Conservation (phyloP, 2,797 vertebrate genomes). For the Fringilla coelebs region DNA sequence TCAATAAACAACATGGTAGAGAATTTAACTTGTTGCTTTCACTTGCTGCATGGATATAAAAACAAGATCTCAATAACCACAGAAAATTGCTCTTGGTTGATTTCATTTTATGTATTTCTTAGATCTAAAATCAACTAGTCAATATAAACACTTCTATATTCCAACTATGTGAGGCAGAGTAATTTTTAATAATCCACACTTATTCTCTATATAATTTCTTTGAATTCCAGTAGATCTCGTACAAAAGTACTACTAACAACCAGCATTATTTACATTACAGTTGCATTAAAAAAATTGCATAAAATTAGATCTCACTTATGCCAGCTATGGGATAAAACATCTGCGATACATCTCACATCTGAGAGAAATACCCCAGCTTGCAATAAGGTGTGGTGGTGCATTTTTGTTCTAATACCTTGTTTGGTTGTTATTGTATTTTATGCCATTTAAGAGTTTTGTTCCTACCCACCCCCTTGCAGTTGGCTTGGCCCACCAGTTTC, state of each 20-base stretch:
- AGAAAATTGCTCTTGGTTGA: not conserved
- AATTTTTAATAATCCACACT: not conserved
- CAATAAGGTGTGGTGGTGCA: not conserved
- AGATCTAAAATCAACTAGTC: not conserved
- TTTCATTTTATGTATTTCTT: not conserved
- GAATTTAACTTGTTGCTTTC: not conserved
- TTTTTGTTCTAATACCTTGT: not conserved
- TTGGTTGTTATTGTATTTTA: not conserved
- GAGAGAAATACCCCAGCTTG: not conserved
- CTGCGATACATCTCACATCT: not conserved
- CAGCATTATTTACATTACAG: not conserved
- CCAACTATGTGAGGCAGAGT: not conserved
- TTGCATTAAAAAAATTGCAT: not conserved
- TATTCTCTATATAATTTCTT: not conserved
- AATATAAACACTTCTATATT: not conserved
- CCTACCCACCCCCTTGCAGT: not conserved
- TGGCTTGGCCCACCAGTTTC: not conserved
- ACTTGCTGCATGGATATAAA: not conserved
- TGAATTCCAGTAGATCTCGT: not conserved
- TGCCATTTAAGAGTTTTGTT: not conserved
- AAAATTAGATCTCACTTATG: not conserved
- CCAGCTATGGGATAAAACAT: not conserved
- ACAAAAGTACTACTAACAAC: not conserved
- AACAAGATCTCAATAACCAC: not conserved
- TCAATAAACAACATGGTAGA: not conserved